Base-by-base conservation (phyloP, 2,888 invertebrate species). In the Drosophila eohydei region DNA sequence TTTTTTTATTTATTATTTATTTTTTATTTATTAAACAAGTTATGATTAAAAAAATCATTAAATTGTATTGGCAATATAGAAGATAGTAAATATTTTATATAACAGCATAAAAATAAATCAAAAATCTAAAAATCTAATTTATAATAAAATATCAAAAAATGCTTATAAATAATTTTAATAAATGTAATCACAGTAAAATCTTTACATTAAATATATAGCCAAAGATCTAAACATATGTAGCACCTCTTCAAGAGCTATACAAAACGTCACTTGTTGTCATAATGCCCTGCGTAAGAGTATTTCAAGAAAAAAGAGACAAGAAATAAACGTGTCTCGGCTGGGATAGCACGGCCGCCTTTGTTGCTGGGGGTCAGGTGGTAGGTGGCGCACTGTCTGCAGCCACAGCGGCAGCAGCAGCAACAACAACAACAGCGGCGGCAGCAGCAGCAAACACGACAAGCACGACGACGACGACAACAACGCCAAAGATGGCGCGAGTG, bases 401-500 rank as follows among this genome's bases (percentile, higher is more conserved):
- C 43, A 40, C 66, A 77, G 59, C 73, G 56, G 8, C 68, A 63
- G 8, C 63, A 70, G 3, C 57, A 57, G 5, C 58, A 69, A 44
- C 50, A 63, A 41, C 43, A 55, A 30, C 48, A 50, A 8, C 40
- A 59, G 14, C 28, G 36, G 16, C 11, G 52, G 28, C 12, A 9
- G 8, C 43, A 55, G 3, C 43, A 34, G 21, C 48, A 48, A 48
- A n/a, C n/a, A 48, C 48, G 30, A 52, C 54, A 48, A 38, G 32
- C 48, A 52, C 57, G 55, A 59, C 59, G 57, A 65, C 77, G 66
- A 77, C 77, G 60, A 68, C 67, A 50, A 65, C 80, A 85, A 61
- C 48, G 58, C 88, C 88, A 88, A 88, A 84, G 74, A 85, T 78
- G 84, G 84, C 59, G 84, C 81, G 88, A 83, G 81, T 84, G 69